Base-by-base conservation (phyloP, 1,140 invertebrate species). In the Patella vulgata region DNA sequence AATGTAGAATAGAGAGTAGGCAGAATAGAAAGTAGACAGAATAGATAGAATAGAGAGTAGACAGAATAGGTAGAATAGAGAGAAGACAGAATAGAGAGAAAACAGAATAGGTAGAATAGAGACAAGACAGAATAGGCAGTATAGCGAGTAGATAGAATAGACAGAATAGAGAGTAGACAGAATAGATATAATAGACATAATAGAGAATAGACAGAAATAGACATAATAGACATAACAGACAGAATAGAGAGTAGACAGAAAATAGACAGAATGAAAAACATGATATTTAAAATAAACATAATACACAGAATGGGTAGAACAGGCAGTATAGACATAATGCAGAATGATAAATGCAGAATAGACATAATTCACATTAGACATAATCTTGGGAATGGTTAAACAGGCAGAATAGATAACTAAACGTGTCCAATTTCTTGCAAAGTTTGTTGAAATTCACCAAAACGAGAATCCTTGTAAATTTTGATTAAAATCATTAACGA, bases 151-250 rank as follows among this genome's bases (percentile, higher is more conserved):
- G 31, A 28, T 44, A 21, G 30, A 40, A 44, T 21, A 57, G 40
- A 25, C n/a, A 25, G 39, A 43, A 25, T 17, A 44, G 21, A 44
- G n/a, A 44, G 55, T 27, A 5, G 31, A 28, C 43, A 21, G 30
- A 40, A 44, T 21, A 57, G 40, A 25, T 27, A 25, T 17, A 25
- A 12, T 21, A 40, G 36, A 23, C n/a, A 40, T n/a, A 40, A 33
- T 19, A 33, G 14, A 33, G 40, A 23, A 55, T 14, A 55, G 53
- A 55, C 30, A 55, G 53, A 42, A 40, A 57, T 3, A 55, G 30
- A 55, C 30, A 44, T 9, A 44, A 33, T 4, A 48, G 23, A 28
- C 21, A 25, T 21, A 19, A 9, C 25, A 9, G 9, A 25, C n/a
- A 25, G 39, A 43, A 25, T 17, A 44, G 21, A 44, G n/a, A 44